A percentile compares a stretch with the other conserved stretches of the same genome.
Evolutionary conservation across 1,140 invertebrate genomes (phyloP).

Genomic region (Oscheius sp.): DNA sequence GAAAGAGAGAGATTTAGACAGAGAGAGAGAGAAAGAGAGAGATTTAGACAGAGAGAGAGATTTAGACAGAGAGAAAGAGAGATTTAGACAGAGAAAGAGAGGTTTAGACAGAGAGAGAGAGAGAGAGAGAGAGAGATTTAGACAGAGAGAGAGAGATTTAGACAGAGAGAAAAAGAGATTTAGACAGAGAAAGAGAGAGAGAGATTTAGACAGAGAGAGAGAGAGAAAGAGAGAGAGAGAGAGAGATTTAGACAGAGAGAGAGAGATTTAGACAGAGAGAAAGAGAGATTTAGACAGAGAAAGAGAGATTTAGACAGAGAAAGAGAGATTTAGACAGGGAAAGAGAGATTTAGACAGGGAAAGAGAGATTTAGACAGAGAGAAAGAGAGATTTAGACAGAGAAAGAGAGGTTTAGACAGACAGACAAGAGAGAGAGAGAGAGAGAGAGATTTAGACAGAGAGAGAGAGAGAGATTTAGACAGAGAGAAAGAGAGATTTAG

Average conservation of each 20-base stretch:
- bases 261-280: not conserved
- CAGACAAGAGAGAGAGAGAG: not conserved
- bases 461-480: not conserved
- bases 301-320: not conserved
- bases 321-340: not conserved
- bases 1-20: not conserved
- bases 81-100: not conserved
- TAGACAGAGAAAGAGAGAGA: not conserved
- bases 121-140: not conserved
- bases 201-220: not conserved
- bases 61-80: not conserved
- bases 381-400: not conserved
- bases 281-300: not conserved
- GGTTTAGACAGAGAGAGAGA: not conserved
- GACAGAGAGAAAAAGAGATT: not conserved
- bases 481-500: not conserved
- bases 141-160: not conserved
- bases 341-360: not conserved
- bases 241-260: not conserved
- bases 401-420: too few relatives aligned
- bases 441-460: not conserved
- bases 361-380: not conserved
- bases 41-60: not conserved
- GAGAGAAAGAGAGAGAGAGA: not conserved
- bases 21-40: not conserved